phyloP scores from a whole-genome alignment of 2,888 invertebrate species.

The Byasa hedistus region DNA sequence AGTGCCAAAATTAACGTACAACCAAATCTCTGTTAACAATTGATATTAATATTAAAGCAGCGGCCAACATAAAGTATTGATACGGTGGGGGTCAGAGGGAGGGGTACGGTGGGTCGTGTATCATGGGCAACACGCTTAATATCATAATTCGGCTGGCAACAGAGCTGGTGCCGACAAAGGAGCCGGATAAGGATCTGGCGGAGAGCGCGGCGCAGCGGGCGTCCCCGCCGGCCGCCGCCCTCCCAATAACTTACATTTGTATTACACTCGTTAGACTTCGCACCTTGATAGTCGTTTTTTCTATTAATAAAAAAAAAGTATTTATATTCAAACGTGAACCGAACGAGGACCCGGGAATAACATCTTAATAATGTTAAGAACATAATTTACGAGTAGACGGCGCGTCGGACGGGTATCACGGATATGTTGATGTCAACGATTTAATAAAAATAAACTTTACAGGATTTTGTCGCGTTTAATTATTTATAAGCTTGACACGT shows the following conservation, averaged over 20 bases:
- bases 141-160: slow-evolving; percentile 77
- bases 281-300: slow-evolving; percentile 69
- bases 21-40: background rate
- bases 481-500: too few species aligned
- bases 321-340: slow-evolving; percentile 71
- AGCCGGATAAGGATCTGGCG: slow-evolving; percentile 66
- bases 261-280: slow-evolving; percentile 79
- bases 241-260: slow-evolving; percentile 77
- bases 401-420: slow-evolving; percentile 40
- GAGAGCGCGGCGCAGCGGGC: slow-evolving; percentile 61
- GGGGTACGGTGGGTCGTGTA: slow-evolving; percentile 62
- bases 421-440: slow-evolving; percentile 58
- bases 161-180: slow-evolving; percentile 75
- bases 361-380: slow-evolving; percentile 67
- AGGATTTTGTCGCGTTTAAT: too few species aligned
- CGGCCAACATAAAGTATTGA: background rate
- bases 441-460: too few species aligned
- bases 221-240: slow-evolving; percentile 55
- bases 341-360: slow-evolving; percentile 69
- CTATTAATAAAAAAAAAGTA: slow-evolving; percentile 69
- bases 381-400: slow-evolving; percentile 66
- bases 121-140: slow-evolving; percentile 76
- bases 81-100: background rate
- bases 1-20: background rate
- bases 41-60: background rate